A percentile compares a stretch with the other conserved stretches of the same genome.
phyloP scores from a whole-genome alignment of 2,113 vertebrate genomes.

The Periophthalmodon schlosseri region DNA sequence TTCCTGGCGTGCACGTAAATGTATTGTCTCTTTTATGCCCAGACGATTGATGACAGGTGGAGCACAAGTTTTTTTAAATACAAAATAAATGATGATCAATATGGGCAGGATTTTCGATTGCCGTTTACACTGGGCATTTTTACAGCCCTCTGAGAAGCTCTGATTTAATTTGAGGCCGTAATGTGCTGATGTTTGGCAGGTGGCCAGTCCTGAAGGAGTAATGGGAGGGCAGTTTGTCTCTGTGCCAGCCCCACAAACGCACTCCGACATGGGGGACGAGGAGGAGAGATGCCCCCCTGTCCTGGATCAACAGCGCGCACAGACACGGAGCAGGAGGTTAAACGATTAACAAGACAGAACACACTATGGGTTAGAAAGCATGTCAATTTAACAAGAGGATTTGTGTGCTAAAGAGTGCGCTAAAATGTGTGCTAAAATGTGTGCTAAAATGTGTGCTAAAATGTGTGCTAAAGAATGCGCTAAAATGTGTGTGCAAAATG shows the following conservation, averaged over 20 bases:
- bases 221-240: constrained; percentile 9
- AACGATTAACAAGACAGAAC: neutral
- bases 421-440: no score
- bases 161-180: constrained; percentile 21
- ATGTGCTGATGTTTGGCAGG: constrained; percentile 14
- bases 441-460: no score
- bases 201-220: constrained; percentile 18
- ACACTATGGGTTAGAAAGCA: neutral
- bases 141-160: neutral
- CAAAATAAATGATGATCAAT: no score
- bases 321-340: neutral
- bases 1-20: no score
- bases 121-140: neutral
- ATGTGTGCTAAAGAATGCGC: no score
- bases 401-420: no score
- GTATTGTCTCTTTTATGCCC: no score
- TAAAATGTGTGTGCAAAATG: no score
- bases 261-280: neutral
- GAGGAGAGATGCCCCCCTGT: neutral
- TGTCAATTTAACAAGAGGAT: no score
- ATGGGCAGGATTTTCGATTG: neutral
- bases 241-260: constrained; percentile 5
- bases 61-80: no score
- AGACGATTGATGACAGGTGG: no score
- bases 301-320: neutral